A percentile compares a stretch with the other conserved stretches of the same genome.
Evolutionary conservation across 2,797 vertebrate species (phyloP).

Genomic region (Macrochelys suwanniensis): DNA sequence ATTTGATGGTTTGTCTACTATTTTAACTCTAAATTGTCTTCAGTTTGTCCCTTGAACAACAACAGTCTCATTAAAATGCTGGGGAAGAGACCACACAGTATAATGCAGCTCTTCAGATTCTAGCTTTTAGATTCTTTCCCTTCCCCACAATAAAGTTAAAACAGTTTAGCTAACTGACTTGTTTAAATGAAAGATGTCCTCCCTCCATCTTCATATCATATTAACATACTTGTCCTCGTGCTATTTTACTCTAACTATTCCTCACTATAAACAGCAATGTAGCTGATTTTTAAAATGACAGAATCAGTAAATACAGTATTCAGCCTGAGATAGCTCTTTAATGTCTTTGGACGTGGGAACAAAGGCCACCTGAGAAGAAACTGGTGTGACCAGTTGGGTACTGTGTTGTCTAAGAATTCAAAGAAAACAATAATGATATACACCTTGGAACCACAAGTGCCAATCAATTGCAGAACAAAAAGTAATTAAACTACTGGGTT

Average conservation of each 20-base stretch:
- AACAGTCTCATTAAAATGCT: background rate
- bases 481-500: too few species aligned
- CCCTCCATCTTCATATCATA: background rate
- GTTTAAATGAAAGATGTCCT: background rate
- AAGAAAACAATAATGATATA: background rate
- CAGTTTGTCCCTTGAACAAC: background rate
- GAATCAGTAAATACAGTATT: background rate
- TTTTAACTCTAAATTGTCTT: background rate
- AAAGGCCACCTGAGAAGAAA: too few species aligned
- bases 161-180: background rate
- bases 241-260: background rate
- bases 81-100: background rate
- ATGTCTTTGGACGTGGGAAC: too few species aligned
- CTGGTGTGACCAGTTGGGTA: background rate
- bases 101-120: background rate
- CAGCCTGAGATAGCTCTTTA: background rate
- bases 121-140: background rate
- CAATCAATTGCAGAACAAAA: background rate
- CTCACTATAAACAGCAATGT: background rate
- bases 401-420: background rate
- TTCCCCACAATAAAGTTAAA: background rate
- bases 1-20: too few species aligned
- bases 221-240: background rate
- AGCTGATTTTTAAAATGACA: background rate
- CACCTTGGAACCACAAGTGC: background rate